A percentile compares a stretch with the other conserved stretches of the same genome.
Evolutionary conservation across 2,113 vertebrate genomes (phyloP).

Genomic region (Anhinga anhinga): DNA sequence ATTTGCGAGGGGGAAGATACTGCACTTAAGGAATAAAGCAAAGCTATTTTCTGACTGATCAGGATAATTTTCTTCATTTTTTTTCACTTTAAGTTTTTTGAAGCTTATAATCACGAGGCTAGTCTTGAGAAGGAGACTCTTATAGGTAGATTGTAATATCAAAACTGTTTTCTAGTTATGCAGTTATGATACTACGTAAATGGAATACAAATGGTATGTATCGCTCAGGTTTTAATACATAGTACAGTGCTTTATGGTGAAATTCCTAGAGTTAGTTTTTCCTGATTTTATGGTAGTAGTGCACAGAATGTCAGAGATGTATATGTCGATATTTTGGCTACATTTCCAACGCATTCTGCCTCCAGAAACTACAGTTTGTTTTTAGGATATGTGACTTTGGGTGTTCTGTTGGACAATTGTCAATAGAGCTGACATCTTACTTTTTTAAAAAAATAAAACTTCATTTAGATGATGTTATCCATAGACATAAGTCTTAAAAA

Average conservation of each 20-base stretch:
- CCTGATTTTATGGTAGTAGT: background rate
- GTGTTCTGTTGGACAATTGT: background rate
- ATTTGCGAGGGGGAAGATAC: background rate
- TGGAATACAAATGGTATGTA: background rate
- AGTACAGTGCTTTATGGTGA: background rate
- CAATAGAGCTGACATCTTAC: background rate
- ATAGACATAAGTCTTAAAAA: background rate
- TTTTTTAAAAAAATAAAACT: background rate
- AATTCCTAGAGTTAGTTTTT: background rate
- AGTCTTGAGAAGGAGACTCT: background rate
- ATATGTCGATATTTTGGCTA: background rate
- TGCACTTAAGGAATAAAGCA: background rate
- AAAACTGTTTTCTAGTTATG: background rate
- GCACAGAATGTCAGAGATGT: background rate
- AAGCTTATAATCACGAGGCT: background rate
- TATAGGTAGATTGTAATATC: background rate
- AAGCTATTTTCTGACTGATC: background rate
- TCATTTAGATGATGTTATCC: background rate
- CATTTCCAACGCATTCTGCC: background rate
- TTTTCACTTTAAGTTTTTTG: background rate
- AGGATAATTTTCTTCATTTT: background rate
- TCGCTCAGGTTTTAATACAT: background rate
- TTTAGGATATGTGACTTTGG: background rate
- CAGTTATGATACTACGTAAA: background rate
- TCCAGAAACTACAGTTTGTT: background rate